Base-by-base conservation (phyloP, 2,797 vertebrate genomes). In the Hoplostethus atlanticus region DNA sequence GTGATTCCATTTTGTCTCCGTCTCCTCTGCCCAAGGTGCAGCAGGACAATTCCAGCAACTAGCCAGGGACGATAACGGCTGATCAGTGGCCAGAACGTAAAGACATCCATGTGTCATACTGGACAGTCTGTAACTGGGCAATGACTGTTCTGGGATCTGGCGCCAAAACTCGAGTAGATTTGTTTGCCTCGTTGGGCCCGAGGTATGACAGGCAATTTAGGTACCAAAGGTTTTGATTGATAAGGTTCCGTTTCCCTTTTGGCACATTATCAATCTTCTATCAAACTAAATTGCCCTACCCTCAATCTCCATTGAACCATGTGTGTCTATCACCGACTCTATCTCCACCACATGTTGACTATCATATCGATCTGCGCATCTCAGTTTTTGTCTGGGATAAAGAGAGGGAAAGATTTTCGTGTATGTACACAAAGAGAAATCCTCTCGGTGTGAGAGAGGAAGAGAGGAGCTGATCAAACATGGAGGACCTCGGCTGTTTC, bases 201-300 rank as follows among this genome's bases (percentile, higher is more conserved):
- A 54, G 68, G 60, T 64, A 63, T 77, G 77, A 80, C 73, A 79
- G 50, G 70, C 74, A 68, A 76, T 77, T 76, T 68, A 74, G 71
- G 71, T 54, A 68, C 52, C 68, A 79, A 68, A 62, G 42, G 50
- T 63, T 81, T 62, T 83, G 84, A 88, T 71, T 76, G 77, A 89
- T 84, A 38, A 73, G 51, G 64, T 55, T 46, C 59, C 61, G 57
- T 84, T 82, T 77, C 25, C 12, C 46, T 42, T 76, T 64, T 85
- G 87, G 69, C 87, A 85, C 72, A 66, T 80, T 79, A 84, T 89
- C 79, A 84, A 76, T 87, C 87, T 83, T 56, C 59, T 44, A 80
- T 86, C 77, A 81, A 83, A 84, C 56, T 58, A 69, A 74, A 67
- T 73, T 69, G 63, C 64, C 50, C 69, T 55, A 34, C 57, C 79